Evolutionary conservation across 2,888 invertebrate species (phyloP), one percentile per base, ranked within the genome.

Genomic region (Prenolepis imparis): DNA sequence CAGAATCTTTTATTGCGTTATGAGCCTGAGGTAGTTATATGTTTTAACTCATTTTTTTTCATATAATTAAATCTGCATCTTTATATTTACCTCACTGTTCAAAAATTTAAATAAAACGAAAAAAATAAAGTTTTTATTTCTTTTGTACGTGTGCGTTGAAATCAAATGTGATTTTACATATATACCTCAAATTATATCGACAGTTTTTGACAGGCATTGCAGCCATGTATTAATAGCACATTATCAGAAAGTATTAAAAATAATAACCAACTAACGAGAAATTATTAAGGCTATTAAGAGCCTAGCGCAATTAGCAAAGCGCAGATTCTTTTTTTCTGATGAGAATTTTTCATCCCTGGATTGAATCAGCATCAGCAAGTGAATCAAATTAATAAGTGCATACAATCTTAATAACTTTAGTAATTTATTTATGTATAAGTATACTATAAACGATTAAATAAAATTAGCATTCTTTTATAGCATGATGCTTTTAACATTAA

Each of bases 201-300:
- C 8, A 48, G 24, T 32, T 75, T 64, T 63, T 32, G 74, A 36
- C 48, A 48, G 3, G 63, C 32, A 64, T 75, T 52, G 21, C 15
- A 3, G 6, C 0, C 36, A 36, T 36, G 4, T 36, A 36, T 36
- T 63, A 44, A 73, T 36, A 73, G 15, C 12, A 18, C 73, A 61
- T 61, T 73, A 15, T 3, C n/a, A 41, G 41, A 21, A 12, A 32
- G n/a, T 32, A 70, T 32, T 52, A n/a, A n/a, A 52, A 70, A 32
- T 70, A 52, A 70, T 36, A 52, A 55, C 32, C 12, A 36, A 36
- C 5, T 36, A 36, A 36, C 36, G 36, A 36, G 36, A 36, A 36
- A 36, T 3, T 36, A 36, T 2, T 28, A 28, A n/a, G 36, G 36
- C 5, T 36, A 36, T 36, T 36, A 36, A 36, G 4, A 36, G 28